phyloP scores from a whole-genome alignment of 2,797 vertebrate species.

The Dromococcyx pavoninus region DNA sequence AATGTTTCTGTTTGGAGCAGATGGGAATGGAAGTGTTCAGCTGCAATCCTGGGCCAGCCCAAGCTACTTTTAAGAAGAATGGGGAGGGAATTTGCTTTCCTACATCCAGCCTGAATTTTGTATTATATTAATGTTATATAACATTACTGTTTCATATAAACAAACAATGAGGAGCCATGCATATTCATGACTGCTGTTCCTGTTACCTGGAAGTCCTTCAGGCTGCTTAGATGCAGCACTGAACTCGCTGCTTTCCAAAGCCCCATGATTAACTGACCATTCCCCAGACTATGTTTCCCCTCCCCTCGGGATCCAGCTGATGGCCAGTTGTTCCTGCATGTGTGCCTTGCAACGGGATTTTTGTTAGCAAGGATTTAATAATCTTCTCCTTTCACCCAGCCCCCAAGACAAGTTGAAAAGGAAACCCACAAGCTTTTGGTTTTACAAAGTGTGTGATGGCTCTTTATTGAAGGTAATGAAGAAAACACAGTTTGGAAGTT shows the following conservation, averaged over 20 bases:
- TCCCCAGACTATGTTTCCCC: not conserved
- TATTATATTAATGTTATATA: not conserved
- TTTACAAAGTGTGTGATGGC: not conserved
- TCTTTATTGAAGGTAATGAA: not conserved
- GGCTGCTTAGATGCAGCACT: not conserved
- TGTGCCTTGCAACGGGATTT: not conserved
- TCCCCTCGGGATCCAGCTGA: not conserved
- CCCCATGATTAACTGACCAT: rapidly evolving
- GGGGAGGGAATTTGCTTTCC: not conserved
- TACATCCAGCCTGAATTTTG: not conserved
- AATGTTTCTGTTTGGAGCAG: not conserved
- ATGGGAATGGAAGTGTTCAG: rapidly evolving
- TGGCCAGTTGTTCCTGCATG: not conserved
- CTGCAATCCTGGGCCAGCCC: not conserved
- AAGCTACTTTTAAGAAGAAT: not conserved
- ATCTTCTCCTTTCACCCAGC: not conserved
- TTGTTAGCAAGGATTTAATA: not conserved
- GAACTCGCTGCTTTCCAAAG: not conserved
- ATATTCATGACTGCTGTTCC: not conserved
- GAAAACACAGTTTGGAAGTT: not conserved
- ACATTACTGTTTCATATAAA: not conserved
- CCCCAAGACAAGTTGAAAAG: not conserved
- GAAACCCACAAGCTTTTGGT: not conserved
- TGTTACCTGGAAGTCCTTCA: not conserved
- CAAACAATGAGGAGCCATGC: not conserved